Evolutionary conservation across 2,797 vertebrate genomes (phyloP).

Genomic region (Diglossa cyanea): DNA sequence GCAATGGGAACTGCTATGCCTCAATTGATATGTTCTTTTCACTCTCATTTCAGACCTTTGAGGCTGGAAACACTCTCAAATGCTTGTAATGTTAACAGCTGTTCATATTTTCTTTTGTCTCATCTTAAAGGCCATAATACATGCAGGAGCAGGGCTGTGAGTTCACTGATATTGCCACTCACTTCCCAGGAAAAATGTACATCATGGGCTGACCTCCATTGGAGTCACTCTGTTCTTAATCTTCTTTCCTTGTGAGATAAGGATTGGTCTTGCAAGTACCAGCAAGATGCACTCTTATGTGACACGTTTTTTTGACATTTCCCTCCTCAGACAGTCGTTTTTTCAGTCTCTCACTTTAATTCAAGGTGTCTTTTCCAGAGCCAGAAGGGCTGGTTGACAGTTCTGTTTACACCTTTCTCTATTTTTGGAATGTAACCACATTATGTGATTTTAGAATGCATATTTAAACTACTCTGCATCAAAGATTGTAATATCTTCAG

Average conservation of each 20-base stretch:
- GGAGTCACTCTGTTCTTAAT: neutral
- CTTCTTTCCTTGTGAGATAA: neutral
- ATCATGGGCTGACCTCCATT: neutral
- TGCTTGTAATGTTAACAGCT: neutral
- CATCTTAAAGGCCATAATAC: neutral
- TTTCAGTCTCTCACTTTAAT: conserved; percentile 27
- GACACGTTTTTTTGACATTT: conserved; percentile 15
- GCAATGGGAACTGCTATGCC: neutral
- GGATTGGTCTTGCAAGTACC: conserved; percentile 4
- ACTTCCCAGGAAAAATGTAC: neutral
- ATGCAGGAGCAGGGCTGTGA: neutral
- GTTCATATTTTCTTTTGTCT: neutral
- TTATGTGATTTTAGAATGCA: neutral
- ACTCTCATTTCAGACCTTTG: neutral
- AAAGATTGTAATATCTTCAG: neutral
- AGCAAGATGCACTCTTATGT: neutral
- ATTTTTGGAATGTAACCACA: neutral
- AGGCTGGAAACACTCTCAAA: neutral
- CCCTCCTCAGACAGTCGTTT: neutral
- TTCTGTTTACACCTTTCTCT: conserved; percentile 42
- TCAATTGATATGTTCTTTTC: neutral
- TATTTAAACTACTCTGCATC: neutral
- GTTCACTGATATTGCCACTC: neutral
- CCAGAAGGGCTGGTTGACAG: neutral
- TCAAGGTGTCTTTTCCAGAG: conserved; percentile 1